phyloP scores from a whole-genome alignment of 2,797 vertebrate species.

The Protosalanx chinensis region DNA sequence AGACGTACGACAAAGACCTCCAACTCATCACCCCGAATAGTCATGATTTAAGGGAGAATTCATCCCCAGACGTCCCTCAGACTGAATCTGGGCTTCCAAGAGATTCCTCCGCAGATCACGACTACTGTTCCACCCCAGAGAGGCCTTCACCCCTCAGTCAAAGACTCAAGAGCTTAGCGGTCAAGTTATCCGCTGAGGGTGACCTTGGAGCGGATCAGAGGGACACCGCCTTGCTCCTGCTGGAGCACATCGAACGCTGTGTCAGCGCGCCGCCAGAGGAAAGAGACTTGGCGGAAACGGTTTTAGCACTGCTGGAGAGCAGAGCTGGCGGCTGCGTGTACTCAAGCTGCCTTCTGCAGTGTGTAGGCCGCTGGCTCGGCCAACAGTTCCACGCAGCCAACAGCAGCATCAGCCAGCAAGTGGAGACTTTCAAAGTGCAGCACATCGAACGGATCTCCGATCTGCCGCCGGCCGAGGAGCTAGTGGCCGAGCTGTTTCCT shows the following conservation, averaged over 20 bases:
- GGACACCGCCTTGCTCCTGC: slow-evolving; percentile 51
- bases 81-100: slow-evolving; percentile 22
- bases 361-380: slow-evolving; percentile 75
- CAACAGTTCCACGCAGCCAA: slow-evolving; percentile 76
- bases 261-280: slow-evolving; percentile 57
- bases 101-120: slow-evolving; percentile 67
- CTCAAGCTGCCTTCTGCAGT: slow-evolving; percentile 67
- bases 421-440: slow-evolving; percentile 78
- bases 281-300: slow-evolving; percentile 50
- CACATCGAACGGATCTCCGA: slow-evolving; percentile 80
- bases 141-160: slow-evolving; percentile 39
- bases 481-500: slow-evolving; percentile 75
- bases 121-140: slow-evolving; percentile 65
- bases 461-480: slow-evolving; percentile 78
- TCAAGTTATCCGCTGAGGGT: slow-evolving; percentile 41
- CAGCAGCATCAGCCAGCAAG: slow-evolving; percentile 72
- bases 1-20: slow-evolving; percentile 21
- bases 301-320: slow-evolving; percentile 63
- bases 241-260: slow-evolving; percentile 60
- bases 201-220: slow-evolving; percentile 43
- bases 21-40: slow-evolving; percentile 20
- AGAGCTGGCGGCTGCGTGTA: slow-evolving; percentile 59
- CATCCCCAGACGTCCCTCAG: neutral
- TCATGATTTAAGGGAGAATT: slow-evolving; percentile 8
- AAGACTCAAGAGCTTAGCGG: slow-evolving; percentile 56